phyloP scores from a whole-genome alignment of 2,113 vertebrate species.

The Phaethon lepturus region DNA sequence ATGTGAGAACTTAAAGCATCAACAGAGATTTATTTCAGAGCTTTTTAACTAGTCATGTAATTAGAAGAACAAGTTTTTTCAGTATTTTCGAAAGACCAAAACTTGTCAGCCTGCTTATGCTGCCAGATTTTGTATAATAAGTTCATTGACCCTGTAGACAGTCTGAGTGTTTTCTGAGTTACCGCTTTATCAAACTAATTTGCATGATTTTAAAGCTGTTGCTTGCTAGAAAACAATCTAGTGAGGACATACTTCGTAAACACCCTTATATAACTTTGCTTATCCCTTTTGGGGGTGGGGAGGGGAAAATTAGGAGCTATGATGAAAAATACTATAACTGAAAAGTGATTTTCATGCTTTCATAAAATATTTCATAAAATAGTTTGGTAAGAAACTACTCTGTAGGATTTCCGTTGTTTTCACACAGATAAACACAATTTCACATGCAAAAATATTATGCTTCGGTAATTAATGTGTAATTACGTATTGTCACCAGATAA shows the following conservation, averaged over 20 bases:
- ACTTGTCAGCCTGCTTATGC: not conserved
- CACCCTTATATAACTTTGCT: not conserved
- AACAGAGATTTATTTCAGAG: not conserved
- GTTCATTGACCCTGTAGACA: conserved; percentile 30
- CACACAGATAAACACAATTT: not conserved
- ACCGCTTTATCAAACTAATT: conserved; percentile 53
- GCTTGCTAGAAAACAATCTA: conserved; percentile 40
- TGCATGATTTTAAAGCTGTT: conserved; percentile 60
- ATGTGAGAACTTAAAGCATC: not conserved
- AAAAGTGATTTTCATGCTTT: not conserved
- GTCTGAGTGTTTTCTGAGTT: conserved; percentile 51
- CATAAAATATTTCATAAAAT: not conserved
- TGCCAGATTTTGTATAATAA: conserved; percentile 40
- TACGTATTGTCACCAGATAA: not conserved
- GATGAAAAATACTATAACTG: not conserved
- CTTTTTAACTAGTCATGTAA: not conserved
- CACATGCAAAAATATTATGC: not conserved
- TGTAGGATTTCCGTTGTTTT: not conserved
- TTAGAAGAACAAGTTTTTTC: conserved; percentile 1
- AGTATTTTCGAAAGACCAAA: not conserved
- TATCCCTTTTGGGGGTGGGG: not conserved
- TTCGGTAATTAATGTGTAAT: not conserved
- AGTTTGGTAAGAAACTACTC: not conserved
- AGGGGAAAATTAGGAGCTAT: not conserved
- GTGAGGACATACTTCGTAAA: not conserved